Percentiles rank a stretch among this genome's conserved stretches.
Evolutionary conservation across 2,797 vertebrate genomes (phyloP).

Genomic region (Chaetodon trifasciatus): DNA sequence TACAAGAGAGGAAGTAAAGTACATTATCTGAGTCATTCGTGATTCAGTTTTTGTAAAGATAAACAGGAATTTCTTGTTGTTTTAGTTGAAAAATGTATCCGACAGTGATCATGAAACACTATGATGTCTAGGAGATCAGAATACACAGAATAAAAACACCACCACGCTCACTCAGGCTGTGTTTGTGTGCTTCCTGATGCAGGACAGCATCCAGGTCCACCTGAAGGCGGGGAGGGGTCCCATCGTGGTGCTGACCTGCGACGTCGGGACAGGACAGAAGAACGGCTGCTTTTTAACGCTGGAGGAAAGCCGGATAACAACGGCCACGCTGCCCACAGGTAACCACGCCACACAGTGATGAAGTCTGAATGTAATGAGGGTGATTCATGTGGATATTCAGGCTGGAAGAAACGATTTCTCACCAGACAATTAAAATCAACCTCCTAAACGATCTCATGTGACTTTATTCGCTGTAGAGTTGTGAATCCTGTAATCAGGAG

Average conservation of each 20-base stretch:
- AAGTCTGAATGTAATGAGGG: not conserved
- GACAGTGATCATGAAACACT: not conserved
- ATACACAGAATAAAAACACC: not conserved
- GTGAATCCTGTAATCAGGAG: no score
- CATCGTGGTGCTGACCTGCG: slow-evolving; percentile 88
- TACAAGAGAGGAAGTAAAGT: not conserved
- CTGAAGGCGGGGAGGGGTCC: slow-evolving; percentile 90
- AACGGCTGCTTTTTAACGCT: slow-evolving; percentile 65
- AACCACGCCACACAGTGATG: not conserved
- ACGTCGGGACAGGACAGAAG: slow-evolving; percentile 63
- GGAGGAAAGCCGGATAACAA: slow-evolving; percentile 79
- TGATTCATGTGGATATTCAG: not conserved
- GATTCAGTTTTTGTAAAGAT: not conserved
- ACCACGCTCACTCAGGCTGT: no score
- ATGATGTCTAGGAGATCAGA: not conserved
- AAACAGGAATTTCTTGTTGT: not conserved
- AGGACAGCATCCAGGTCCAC: slow-evolving; percentile 92
- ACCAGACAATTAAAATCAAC: not conserved
- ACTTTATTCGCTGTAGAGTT: not conserved
- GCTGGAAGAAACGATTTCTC: not conserved
- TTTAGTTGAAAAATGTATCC: no score
- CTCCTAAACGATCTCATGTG: not conserved
- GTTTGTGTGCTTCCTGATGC: not conserved
- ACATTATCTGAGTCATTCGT: no score
- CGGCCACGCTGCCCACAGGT: slow-evolving; percentile 60